phyloP scores from a whole-genome alignment of 2,888 invertebrate genomes.

The Cerastoderma edule region DNA sequence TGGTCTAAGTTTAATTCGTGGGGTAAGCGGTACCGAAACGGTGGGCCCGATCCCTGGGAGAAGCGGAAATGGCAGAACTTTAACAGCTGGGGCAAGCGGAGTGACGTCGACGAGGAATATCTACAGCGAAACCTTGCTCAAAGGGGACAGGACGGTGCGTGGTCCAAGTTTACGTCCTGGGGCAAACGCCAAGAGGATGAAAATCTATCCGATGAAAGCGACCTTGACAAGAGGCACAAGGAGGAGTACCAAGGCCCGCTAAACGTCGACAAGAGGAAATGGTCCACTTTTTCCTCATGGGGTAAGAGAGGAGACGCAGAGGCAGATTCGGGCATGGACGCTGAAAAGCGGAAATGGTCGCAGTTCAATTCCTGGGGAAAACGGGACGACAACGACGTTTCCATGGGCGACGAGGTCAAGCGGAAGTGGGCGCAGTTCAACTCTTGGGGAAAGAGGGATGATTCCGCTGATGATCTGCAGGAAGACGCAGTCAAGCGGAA shows the following conservation, averaged over 20 bases:
- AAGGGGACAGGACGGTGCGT: constrained; percentile 26
- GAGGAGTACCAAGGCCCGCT: constrained; percentile 12
- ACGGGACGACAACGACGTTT: constrained; percentile 12
- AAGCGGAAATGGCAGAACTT: constrained; percentile 47
- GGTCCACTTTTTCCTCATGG: constrained; percentile 49
- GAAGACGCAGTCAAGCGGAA: constrained; percentile 23
- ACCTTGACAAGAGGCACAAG: constrained; percentile 17
- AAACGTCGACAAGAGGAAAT: constrained; percentile 34
- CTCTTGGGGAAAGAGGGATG: constrained; percentile 38
- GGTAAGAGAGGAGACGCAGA: constrained; percentile 31
- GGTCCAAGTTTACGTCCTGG: constrained; percentile 50
- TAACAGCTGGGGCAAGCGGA: constrained; percentile 45
- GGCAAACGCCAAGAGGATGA: constrained; percentile 37
- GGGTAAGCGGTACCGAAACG: constrained; percentile 30
- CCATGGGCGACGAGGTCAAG: constrained; percentile 7
- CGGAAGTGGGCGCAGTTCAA: constrained; percentile 30
- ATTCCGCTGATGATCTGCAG: constrained; percentile 7
- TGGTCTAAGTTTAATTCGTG: constrained; percentile 36
- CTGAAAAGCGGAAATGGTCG: constrained; percentile 52
- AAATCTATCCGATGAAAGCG: background rate
- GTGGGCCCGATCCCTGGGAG: constrained; percentile 16
- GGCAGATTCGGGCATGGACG: background rate
- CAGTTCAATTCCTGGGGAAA: constrained; percentile 55
- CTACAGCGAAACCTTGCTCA: constrained; percentile 9
- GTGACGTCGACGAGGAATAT: constrained; percentile 12